phyloP scores from a whole-genome alignment of 2,113 vertebrate species.

The Oryzias javanicus region DNA sequence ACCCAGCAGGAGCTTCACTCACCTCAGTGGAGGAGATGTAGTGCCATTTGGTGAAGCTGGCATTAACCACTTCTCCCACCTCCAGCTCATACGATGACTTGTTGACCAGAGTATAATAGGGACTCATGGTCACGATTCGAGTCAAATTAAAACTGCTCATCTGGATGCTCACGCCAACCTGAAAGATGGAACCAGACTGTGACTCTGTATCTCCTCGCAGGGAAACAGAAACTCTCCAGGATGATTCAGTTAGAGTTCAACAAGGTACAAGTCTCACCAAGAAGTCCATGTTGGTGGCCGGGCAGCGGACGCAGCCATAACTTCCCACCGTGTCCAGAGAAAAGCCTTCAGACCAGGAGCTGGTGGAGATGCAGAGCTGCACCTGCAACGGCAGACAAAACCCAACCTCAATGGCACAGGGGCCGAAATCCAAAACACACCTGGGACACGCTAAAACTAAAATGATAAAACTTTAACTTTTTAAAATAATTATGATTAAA shows the following conservation, averaged over 20 bases:
- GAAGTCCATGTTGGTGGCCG: slow-evolving; percentile 85
- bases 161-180: slow-evolving; percentile 94
- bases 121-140: slow-evolving; percentile 90
- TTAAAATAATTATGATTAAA: no score
- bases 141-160: slow-evolving; percentile 97
- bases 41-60: slow-evolving; percentile 82
- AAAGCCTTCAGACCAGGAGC: slow-evolving; percentile 88
- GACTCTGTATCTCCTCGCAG: no score
- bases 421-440: no score
- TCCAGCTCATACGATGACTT: slow-evolving; percentile 90
- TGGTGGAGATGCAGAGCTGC: slow-evolving; percentile 92
- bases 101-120: slow-evolving; percentile 92
- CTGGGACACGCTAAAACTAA: no score
- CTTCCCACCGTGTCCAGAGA: slow-evolving; percentile 96
- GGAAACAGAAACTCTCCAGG: no score
- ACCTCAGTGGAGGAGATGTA: slow-evolving; percentile 89
- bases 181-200: slow-evolving; percentile 3
- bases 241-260: no score
- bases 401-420: no score
- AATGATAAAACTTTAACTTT: no score
- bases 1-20: slow-evolving; percentile 61
- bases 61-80: slow-evolving; percentile 84
- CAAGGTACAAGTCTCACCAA: slow-evolving; percentile 74
- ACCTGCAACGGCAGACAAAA: slow-evolving; percentile 70
- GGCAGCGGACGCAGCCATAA: slow-evolving; percentile 92